These are phyloP conservation scores for Pterophyllum scalare DNA, from an alignment of 2,113 vertebrate genomes.

Conservation along the genomic window DNA sequence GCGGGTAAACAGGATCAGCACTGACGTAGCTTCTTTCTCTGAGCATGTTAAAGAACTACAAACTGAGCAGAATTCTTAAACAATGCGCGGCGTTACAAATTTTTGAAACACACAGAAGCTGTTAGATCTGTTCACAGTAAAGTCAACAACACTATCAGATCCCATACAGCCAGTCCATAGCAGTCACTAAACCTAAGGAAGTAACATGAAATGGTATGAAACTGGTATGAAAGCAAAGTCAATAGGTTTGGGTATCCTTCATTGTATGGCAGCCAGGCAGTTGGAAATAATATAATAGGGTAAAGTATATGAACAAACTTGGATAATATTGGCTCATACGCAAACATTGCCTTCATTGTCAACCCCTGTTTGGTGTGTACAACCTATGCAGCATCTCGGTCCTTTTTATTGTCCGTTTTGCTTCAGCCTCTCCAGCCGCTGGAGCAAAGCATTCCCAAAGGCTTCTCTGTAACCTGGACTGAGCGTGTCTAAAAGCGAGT, in stretches of 20 bases:
- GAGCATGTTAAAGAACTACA: constrained; percentile 1
- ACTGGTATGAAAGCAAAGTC: constrained; percentile 30
- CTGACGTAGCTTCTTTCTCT: constrained; percentile 1
- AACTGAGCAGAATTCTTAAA: constrained; percentile 29
- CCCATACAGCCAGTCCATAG: constrained; percentile 9
- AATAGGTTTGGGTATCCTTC: constrained; percentile 25
- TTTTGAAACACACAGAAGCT: constrained; percentile 16
- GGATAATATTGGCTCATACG: constrained; percentile 34
- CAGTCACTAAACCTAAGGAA: constrained; percentile 39
- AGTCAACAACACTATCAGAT: constrained; percentile 52
- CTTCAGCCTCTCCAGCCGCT: constrained; percentile 92
- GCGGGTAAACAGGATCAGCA: neutral
- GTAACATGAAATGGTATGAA: constrained; percentile 54
- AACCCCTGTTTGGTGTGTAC: constrained; percentile 6
- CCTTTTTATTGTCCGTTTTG: constrained; percentile 86
- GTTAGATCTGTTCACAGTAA: constrained; percentile 43
- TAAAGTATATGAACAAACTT: constrained; percentile 43
- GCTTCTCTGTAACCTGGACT: constrained; percentile 97
- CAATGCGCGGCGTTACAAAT: constrained; percentile 1
- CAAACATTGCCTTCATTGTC: constrained; percentile 22
- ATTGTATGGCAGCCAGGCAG: constrained; percentile 31
- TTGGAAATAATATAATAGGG: constrained; percentile 9
- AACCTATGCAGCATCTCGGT: constrained; percentile 8
- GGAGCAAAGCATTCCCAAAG: constrained; percentile 94
- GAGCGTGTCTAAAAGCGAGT: constrained; percentile 93